phyloP scores from a whole-genome alignment of 1,140 invertebrate species.

The Lordiphosa clarofinis region DNA sequence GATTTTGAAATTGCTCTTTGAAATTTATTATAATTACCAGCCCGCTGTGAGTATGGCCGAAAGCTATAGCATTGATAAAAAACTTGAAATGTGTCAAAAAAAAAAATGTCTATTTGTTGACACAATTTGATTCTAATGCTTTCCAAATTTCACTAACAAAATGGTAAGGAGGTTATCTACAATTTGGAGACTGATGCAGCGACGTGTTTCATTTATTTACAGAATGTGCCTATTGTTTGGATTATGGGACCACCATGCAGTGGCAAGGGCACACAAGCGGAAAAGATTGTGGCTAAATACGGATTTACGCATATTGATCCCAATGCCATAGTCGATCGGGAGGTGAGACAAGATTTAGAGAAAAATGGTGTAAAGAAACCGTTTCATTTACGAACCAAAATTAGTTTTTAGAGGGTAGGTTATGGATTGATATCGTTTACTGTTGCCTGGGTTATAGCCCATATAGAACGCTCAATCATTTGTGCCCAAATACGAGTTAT shows the following conservation, averaged over 20 bases:
- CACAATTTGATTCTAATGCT: background rate
- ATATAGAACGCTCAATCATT: too few species aligned
- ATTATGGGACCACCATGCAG: conserved; percentile 37
- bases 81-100: conserved; percentile 19
- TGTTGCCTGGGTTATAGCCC: too few species aligned
- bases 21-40: conserved; percentile 12
- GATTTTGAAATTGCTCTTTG: conserved; percentile 6
- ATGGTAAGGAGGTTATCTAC: conserved; percentile 24
- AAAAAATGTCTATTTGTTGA: background rate
- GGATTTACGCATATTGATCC: conserved; percentile 32
- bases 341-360: conserved; percentile 10
- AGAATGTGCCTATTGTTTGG: conserved; percentile 39
- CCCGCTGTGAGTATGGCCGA: background rate
- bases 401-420: too few species aligned
- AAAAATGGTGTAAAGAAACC: too few species aligned
- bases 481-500: too few species aligned
- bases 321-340: conserved; percentile 11
- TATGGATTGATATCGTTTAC: too few species aligned
- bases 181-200: background rate
- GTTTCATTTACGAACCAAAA: too few species aligned
- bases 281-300: conserved; percentile 29
- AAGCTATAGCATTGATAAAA: background rate
- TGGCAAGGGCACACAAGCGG: conserved; percentile 33
- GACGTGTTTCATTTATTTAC: background rate
- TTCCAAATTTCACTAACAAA: background rate